Base-by-base conservation (phyloP, 2,113 vertebrate species). In the Parus major region DNA sequence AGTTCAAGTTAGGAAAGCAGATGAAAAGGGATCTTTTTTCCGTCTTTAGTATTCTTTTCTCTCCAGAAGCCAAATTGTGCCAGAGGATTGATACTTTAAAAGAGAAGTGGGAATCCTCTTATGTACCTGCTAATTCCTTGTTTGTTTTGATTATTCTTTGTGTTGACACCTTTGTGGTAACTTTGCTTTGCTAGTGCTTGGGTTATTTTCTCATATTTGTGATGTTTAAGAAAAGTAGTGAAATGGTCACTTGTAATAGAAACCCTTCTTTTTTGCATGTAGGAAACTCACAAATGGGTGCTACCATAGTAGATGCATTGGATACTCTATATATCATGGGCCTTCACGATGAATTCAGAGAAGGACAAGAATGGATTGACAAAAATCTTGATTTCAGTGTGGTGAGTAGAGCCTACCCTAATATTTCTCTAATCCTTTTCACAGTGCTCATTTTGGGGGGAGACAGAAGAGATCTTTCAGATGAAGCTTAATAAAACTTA, bases 311-410 rank as follows among this genome's bases (percentile, higher is more conserved):
- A 95, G 99, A 99, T 80, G 99, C 99, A 61, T 96, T 99, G 96
- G 99, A 99, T 98, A 99, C 99, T 7, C 98, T 99, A 82, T 99
- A 99, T 96, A 99, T 99, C 89, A 99, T 99, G 99, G 99, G 99
- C 42, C 98, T 99, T 77, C 98, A 99, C 3, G 98, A 99, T 66
- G 99, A 99, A 97, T 99, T 99, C 97, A 98, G 98, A 97, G 99
- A 99, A 77, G 99, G 99, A 59, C 98, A 99, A 95, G 99, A 98
- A 80, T 99, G 99, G 99, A 99, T 99, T 89, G 98, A 99, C 82
- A 98, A 99, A 96, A 99, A 99, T 88, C 98, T 99, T 97, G 99
- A 99, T 97, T 99, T 99, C 93, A 96, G 98, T 59, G 99, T 99
- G 98, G 99, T 99, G 60, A 98, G 98, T 98, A 82, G 21, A 87